Evolutionary conservation across 2,113 vertebrate genomes (phyloP), one percentile per base, ranked within the genome.

Genomic region (Dromaius novaehollandiae): DNA sequence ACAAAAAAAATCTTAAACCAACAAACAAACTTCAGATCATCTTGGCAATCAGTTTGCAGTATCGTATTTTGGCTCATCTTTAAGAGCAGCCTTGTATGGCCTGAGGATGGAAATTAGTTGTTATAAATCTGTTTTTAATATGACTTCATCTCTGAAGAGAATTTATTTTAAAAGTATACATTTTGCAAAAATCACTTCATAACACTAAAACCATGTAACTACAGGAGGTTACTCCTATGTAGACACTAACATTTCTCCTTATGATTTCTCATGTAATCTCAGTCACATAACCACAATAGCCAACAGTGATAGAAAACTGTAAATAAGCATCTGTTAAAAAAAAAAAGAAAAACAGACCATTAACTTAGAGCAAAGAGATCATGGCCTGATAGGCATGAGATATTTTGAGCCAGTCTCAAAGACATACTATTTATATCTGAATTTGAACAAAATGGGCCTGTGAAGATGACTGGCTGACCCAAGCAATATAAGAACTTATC

Each of bases 31-130:
- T 93, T 96, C 88, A 69, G 53, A 90, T 96, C 24, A 11, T 81
- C 77, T 76, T 93, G 93, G 91, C 95, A 94, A 63, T 25, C 34
- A 25, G 48, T 90, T 92, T 77, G 81, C 93, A 91, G 7, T 44
- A 44, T 55, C 63, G 24, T 8, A 19, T 77, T 95, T 91, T 96
- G 92, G 92, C 82, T 71, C 4, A 2, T 5, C 68, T 95, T 91
- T 1, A 6, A 89, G 53, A 95, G 82, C 76, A 95, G 44, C 58
- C 17, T 12, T 61, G 48, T 30, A 26, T 44, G 66, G 65, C 94
- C 95, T 63, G 89, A 94, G 91, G 89, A 75, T 66, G 17, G 75
- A 91, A 94, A 88, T 12, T 8, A 40, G 83, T 77, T 93, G 63
- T 88, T 58, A 86, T 38, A 88, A 91, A 77, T 58, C 50, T 73